Conservation (phyloP, 2,797 vertebrate genomes). For the Threskiornis aethiopicus region DNA sequence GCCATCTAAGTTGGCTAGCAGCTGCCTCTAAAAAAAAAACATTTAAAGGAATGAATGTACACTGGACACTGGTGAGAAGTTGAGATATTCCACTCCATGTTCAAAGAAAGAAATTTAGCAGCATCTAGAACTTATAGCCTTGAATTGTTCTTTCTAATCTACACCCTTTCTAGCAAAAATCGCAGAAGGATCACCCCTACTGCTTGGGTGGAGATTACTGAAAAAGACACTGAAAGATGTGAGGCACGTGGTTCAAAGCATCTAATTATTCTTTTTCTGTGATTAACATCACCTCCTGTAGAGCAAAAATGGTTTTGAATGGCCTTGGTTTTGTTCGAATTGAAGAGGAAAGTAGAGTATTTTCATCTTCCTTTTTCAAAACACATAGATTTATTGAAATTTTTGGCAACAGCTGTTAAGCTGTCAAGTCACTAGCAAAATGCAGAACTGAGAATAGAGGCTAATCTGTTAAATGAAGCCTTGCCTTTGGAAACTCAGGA, state of each 20-base stretch:
- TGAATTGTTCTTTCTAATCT: neutral
- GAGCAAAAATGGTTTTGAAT: neutral
- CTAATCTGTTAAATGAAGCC: conserved; percentile 29
- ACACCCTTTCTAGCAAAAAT: neutral
- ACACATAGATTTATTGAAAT: conserved; percentile 37
- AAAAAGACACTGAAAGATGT: neutral
- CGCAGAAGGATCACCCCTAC: neutral
- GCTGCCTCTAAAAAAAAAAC: neutral
- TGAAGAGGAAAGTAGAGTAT: conserved; percentile 4
- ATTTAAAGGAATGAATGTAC: rapidly evolving
- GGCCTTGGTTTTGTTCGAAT: conserved; percentile 44
- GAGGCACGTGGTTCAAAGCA: neutral
- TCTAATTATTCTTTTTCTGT: neutral
- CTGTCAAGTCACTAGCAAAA: conserved; percentile 50
- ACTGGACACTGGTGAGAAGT: neutral
- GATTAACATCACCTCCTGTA: neutral
- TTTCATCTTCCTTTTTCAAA: conserved; percentile 64
- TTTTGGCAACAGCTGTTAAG: conserved; percentile 51
- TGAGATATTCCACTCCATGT: neutral
- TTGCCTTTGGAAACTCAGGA: conserved; percentile 8
- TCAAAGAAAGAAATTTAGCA: neutral
- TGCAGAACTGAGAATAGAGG: conserved; percentile 8
- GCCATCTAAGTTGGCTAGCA: neutral
- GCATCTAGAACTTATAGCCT: neutral
- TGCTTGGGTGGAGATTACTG: neutral